These are phyloP conservation scores for Timandra comae DNA, from an alignment of 2,888 invertebrate genomes.

Conservation along the genomic window DNA sequence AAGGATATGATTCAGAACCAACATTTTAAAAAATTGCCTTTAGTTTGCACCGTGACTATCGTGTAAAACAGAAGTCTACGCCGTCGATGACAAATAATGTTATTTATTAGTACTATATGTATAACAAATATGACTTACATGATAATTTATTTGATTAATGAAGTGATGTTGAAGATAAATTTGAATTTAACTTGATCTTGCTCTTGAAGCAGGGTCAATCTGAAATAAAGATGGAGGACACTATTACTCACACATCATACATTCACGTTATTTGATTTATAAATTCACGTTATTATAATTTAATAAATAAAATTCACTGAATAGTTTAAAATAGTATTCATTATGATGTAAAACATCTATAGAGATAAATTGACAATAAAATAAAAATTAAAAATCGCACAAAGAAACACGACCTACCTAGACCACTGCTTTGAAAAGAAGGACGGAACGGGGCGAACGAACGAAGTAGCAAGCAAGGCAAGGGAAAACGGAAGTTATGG, in stretches of 20 bases:
- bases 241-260: too few species aligned
- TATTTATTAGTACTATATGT: too few species aligned
- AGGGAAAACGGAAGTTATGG: conserved; percentile 2
- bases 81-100: neutral
- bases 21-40: too few species aligned
- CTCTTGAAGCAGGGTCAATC: conserved; percentile 57
- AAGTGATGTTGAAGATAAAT: conserved; percentile 38
- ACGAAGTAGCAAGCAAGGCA: conserved; percentile 8
- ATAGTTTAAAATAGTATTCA: too few species aligned
- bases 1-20: too few species aligned
- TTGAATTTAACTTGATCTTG: conserved; percentile 36
- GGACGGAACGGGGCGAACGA: conserved; percentile 30
- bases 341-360: too few species aligned
- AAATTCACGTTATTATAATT: too few species aligned
- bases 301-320: too few species aligned
- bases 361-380: too few species aligned
- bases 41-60: too few species aligned
- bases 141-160: conserved; percentile 20
- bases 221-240: conserved; percentile 41
- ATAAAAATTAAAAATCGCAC: too few species aligned
- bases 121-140: conserved; percentile 58
- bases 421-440: conserved; percentile 60
- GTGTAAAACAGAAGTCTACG: neutral
- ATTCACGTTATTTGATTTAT: too few species aligned
- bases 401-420: conserved; percentile 53